Base-by-base conservation (phyloP, 2,888 invertebrate genomes). In the Hypolimnas misippus region DNA sequence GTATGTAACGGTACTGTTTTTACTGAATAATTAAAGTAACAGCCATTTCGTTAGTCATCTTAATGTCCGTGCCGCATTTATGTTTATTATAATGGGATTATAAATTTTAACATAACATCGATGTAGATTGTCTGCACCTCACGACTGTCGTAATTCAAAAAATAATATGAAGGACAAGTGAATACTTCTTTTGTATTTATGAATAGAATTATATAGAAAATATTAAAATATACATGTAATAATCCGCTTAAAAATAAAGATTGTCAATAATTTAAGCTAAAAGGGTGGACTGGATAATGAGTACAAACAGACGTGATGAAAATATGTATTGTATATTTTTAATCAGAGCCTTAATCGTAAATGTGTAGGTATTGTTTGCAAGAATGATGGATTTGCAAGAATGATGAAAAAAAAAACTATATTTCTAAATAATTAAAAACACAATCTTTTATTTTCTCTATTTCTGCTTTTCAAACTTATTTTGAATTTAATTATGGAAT, bases 101-200 rank as follows among this genome's bases (percentile, higher is more conserved):
- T 82, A 81, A 82, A 81, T 77, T 73, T 68, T 63, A 73, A 70
- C 71, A 70, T 70, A 75, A 77, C 79, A 78, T 76, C 77, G 76
- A 69, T 68, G 66, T 70, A 70, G 74, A 76, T 74, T 74, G 75
- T 75, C 71, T 63, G 66, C 68, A 67, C 69, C 68, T 76, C 77
- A 78, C 78, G 81, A 80, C 70, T 31, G 52, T 68, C 76, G 72
- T 81, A 77, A 81, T 61, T 78, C 78, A 76, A 81, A 79, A 79
- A 79, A 64, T 65, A 60, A 6, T 56, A 21, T 54, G 46, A 29
- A 59, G 55, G 25, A 56, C 25, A 19, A 29, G 40, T 46, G 38
- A 49, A 49, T 3, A 14, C 6, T 14, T 7, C 14, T 49, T 29
- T 7, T 14, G 25, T 14, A 29, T 14, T 46, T 6, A 46, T 6